Conservation (phyloP, 2,797 vertebrate genomes). For the Rhinichthys osculus region DNA sequence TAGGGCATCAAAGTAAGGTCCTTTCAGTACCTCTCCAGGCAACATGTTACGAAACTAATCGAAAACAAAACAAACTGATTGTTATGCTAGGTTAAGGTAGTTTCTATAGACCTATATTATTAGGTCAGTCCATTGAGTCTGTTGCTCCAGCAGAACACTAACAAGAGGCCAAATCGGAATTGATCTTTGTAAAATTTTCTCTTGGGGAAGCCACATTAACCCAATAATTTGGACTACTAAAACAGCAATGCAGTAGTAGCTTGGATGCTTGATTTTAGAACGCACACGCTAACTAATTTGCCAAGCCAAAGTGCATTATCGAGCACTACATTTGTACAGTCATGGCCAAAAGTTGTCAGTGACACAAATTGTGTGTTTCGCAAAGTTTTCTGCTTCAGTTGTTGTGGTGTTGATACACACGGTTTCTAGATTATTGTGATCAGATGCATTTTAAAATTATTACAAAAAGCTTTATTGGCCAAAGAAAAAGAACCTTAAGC, state of each 20-base stretch:
- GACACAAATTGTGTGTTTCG: not conserved
- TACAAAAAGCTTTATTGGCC: not conserved
- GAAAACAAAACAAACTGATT: not conserved
- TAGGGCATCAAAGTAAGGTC: slow-evolving; percentile 4
- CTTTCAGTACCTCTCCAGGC: slow-evolving; percentile 27
- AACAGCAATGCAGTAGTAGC: not conserved
- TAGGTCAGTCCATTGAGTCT: not conserved
- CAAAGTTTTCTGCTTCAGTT: not conserved
- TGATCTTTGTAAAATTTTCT: not conserved
- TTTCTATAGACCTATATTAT: slow-evolving; percentile 2
- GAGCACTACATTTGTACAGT: not conserved
- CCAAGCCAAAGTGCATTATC: not conserved
- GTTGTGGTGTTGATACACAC: too few species aligned
- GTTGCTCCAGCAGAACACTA: slow-evolving; percentile 12
- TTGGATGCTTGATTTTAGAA: not conserved
- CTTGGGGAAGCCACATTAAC: not conserved
- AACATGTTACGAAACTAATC: not conserved
- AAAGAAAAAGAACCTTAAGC: not conserved
- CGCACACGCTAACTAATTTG: not conserved
- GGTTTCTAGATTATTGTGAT: too few species aligned
- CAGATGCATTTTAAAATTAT: not conserved
- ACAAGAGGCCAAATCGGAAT: not conserved
- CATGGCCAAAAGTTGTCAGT: not conserved
- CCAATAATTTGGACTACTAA: not conserved
- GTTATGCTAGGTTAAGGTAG: slow-evolving; percentile 1